Conservation (phyloP, 2,113 vertebrate species). For the Mixornis gularis region DNA sequence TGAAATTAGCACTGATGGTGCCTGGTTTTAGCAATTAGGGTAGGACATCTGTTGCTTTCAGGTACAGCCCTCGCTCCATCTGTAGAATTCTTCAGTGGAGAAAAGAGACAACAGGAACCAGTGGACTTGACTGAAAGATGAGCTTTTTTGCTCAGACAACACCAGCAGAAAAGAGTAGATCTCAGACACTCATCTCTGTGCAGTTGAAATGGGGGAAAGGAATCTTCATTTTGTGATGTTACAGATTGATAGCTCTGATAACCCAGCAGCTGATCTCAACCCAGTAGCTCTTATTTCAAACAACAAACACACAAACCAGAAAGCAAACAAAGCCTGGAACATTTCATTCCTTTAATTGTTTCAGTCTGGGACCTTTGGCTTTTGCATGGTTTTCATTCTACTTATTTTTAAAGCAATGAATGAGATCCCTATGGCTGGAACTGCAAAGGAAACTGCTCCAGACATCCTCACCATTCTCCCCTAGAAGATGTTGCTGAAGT, state of each 20-base stretch:
- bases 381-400: neutral
- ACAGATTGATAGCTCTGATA: neutral
- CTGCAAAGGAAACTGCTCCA: neutral
- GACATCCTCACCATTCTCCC: neutral
- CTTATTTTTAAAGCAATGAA: neutral
- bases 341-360: neutral
- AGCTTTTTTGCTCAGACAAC: neutral
- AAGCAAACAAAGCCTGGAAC: constrained; percentile 7
- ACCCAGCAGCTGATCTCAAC: neutral
- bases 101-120: neutral
- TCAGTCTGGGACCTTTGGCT: neutral
- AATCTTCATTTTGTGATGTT: neutral
- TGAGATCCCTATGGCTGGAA: neutral
- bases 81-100: neutral
- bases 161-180: neutral
- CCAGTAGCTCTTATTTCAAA: neutral
- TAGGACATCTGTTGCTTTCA: neutral
- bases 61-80: neutral
- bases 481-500: neutral
- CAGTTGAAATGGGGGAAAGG: neutral
- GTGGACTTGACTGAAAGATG: neutral
- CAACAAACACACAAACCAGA: neutral
- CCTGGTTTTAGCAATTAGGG: neutral
- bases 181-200: neutral
- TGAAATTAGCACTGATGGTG: neutral